Evolutionary conservation across 2,113 vertebrate genomes (phyloP), one percentile per base, ranked within the genome.

Genomic region (Psophia crepitans): DNA sequence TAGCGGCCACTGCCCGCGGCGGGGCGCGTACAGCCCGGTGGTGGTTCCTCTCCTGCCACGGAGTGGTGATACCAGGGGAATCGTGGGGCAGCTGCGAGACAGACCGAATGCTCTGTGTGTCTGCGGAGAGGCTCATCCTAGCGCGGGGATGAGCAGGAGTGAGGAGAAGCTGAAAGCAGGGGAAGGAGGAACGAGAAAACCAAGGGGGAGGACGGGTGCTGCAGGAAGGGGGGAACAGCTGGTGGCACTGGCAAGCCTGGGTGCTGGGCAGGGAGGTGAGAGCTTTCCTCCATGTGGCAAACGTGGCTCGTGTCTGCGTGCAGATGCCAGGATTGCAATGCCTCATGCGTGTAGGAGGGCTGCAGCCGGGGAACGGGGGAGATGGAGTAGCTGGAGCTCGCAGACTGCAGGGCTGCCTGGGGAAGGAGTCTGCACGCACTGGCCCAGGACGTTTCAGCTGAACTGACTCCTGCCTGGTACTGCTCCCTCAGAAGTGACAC

Each of bases 351-450:
- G 94, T 66, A 37, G 89, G 83, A 79, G 91, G 89, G 70, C 74
- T 91, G 84, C 70, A 82, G 64, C 54, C 1, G 1, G 73, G 85
- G 77, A 93, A 21, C 1, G 49, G 57, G 49, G 58, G 71, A 89
- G 80, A 43, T 48, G 4, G 49, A 46, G 41, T 22, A 54, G 63
- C 74, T 82, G 92, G 51, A 82, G 84, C 93, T 84, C 43, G 4
- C 14, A 71, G 64, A 1, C 66, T 26, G 26, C 21, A 22, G 54
- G 11, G 35, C 23, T 93, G 69, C 48, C 54, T 81, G 27, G 44
- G 54, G n/a, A 66, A 61, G 30, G 61, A 60, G 23, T 39, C 46
- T 11, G 60, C 37, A 5, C 0, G 0, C 19, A 0, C 28, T 5
- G 27, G n/a, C 27, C 46, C 24, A 1, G n/a, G 3, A 27, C 35